Percentiles rank a stretch among this genome's conserved stretches.
Conservation (phyloP, 2,888 invertebrate genomes). For the Dascillus cervinus region DNA sequence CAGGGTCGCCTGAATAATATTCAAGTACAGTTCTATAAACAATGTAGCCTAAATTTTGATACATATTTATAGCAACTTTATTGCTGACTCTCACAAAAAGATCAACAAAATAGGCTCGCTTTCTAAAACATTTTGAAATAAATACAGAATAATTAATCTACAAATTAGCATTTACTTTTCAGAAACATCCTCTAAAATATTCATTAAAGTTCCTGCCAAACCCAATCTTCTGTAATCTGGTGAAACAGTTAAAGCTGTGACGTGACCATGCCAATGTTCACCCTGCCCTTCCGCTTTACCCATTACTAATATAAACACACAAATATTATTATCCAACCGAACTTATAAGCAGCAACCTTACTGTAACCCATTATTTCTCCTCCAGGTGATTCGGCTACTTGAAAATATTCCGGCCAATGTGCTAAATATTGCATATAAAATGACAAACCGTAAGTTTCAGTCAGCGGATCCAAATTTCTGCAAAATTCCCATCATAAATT, state of each 20-base stretch:
- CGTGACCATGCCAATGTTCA: slow-evolving; percentile 99
- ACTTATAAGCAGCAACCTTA: slow-evolving; percentile 46
- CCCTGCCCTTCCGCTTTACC: slow-evolving; percentile 96
- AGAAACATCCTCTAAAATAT: slow-evolving; percentile 88
- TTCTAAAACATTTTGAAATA: slow-evolving; percentile 60
- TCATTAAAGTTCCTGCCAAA: slow-evolving; percentile 89
- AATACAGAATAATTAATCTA: slow-evolving; percentile 4
- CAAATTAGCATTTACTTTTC: slow-evolving; percentile 62
- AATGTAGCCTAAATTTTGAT: slow-evolving; percentile 90
- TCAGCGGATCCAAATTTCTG: slow-evolving; percentile 93
- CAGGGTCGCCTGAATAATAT: slow-evolving; percentile 96
- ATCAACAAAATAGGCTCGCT: slow-evolving; percentile 95
- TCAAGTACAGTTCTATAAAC: slow-evolving; percentile 94
- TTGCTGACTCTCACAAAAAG: slow-evolving; percentile 97
- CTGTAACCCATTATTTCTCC: slow-evolving; percentile 99
- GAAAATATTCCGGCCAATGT: slow-evolving; percentile 98
- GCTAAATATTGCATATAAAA: slow-evolving; percentile 98
- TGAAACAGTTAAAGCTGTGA: slow-evolving; percentile 94
- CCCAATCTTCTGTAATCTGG: slow-evolving; percentile 90
- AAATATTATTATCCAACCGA: neutral
- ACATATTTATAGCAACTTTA: slow-evolving; percentile 96
- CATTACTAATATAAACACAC: slow-evolving; percentile 73
- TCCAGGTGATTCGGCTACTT: slow-evolving; percentile 91
- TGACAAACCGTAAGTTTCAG: slow-evolving; percentile 91
- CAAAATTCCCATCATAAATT: slow-evolving; percentile 28